Conservation (phyloP, 2,113 vertebrate genomes). For the Platichthys flesus region DNA sequence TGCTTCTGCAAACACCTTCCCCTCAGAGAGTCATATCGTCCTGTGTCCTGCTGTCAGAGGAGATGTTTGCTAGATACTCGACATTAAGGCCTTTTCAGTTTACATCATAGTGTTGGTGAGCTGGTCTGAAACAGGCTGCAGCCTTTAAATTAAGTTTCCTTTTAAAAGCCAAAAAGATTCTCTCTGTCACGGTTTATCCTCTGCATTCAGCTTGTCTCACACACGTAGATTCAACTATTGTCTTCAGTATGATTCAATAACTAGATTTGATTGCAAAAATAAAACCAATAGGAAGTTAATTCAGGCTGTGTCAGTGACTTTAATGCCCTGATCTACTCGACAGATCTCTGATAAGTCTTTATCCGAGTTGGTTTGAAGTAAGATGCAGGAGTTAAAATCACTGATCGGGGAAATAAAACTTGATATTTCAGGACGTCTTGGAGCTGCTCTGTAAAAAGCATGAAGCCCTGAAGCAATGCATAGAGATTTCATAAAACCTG, state of each 20-base stretch:
- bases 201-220: not conserved
- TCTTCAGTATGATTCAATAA: not conserved
- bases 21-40: slow-evolving; percentile 35
- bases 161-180: not conserved
- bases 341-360: slow-evolving; percentile 13
- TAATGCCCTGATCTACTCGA: not conserved
- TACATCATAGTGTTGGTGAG: not conserved
- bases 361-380: slow-evolving; percentile 14
- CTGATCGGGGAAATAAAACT: not conserved
- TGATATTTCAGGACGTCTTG: slow-evolving; percentile 19
- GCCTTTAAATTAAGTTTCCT: not conserved
- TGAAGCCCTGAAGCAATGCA: slow-evolving; percentile 22
- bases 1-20: slow-evolving; percentile 58
- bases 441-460: slow-evolving; percentile 30
- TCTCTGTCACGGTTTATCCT: not conserved
- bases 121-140: not conserved
- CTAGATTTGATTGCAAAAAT: slow-evolving; percentile 3
- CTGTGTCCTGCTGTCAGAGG: slow-evolving; percentile 57
- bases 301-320: slow-evolving; percentile 13
- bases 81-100: not conserved
- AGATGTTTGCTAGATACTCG: slow-evolving; percentile 34
- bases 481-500: slow-evolving; percentile 63
- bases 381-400: slow-evolving; percentile 26
- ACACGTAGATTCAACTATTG: not conserved
- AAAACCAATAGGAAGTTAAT: not conserved